phyloP scores from a whole-genome alignment of 2,888 invertebrate species.

The Mongoloraphidia duomilia region DNA sequence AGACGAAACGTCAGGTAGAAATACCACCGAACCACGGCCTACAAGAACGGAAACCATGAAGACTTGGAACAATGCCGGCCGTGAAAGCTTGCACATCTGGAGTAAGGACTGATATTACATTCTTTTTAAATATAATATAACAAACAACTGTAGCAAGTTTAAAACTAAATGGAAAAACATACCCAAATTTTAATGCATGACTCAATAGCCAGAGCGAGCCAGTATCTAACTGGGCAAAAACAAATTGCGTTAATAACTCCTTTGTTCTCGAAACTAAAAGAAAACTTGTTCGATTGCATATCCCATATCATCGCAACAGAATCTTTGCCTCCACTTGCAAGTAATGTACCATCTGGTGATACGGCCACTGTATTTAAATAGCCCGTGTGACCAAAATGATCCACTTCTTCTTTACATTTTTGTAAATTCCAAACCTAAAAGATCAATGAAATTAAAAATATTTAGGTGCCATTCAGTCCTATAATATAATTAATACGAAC shows the following conservation, averaged over 20 bases:
- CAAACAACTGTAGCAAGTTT: no score
- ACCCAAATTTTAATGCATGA: constrained; percentile 98
- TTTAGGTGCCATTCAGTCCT: constrained; percentile 7
- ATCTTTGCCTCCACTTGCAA: constrained; percentile 99
- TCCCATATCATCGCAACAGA: constrained; percentile 99
- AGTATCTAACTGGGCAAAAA: constrained; percentile 99
- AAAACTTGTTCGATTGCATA: constrained; percentile 96
- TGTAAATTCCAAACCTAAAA: constrained; percentile 90
- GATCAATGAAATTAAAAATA: constrained; percentile 9
- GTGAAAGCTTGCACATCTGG: no score
- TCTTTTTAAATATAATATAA: no score
- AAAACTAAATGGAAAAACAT: constrained; percentile 20
- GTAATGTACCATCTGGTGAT: constrained; percentile 96
- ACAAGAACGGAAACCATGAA: no score
- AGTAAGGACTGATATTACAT: no score
- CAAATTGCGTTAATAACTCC: constrained; percentile 95
- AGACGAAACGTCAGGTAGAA: no score
- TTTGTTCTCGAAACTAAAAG: constrained; percentile 98
- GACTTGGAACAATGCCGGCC: no score
- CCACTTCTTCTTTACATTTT: constrained; percentile 96
- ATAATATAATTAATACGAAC: background rate
- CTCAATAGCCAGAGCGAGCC: constrained; percentile 98
- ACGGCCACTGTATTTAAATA: constrained; percentile 98
- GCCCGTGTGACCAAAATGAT: constrained; percentile 93
- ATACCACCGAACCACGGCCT: no score